Conservation (phyloP, 92 coral and sea anemone genomes). For the Epizoanthus stellaris region DNA sequence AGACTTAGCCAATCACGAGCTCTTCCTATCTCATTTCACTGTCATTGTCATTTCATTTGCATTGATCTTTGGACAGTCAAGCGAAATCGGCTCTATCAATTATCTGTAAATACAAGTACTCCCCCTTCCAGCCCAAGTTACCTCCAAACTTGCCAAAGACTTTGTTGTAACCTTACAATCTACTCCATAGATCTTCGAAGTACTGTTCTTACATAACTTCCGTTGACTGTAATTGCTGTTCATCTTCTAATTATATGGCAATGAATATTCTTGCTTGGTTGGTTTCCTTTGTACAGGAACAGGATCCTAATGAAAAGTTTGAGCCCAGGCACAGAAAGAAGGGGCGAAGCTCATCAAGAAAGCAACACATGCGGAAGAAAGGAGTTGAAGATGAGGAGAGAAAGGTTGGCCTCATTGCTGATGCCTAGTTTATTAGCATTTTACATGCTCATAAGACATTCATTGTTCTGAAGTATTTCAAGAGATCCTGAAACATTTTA, state of each 20-base stretch:
- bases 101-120: no score
- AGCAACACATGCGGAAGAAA: slow-evolving; percentile 80
- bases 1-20: no score
- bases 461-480: background rate
- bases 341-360: slow-evolving; percentile 90
- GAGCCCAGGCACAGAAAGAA: slow-evolving; percentile 88
- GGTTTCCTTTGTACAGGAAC: slow-evolving; percentile 13
- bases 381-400: slow-evolving; percentile 78
- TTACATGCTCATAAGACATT: background rate
- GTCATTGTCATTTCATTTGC: no score
- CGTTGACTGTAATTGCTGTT: background rate
- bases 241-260: background rate
- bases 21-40: no score
- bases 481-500: no score
- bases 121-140: no score
- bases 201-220: no score
- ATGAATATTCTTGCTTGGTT: background rate
- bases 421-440: background rate
- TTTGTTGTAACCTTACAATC: no score
- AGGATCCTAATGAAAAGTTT: slow-evolving; percentile 53
- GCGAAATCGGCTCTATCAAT: no score
- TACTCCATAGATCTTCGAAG: no score
- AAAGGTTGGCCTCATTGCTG: slow-evolving; percentile 3
- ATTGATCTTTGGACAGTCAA: no score
- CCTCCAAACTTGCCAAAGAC: no score